phyloP scores from a whole-genome alignment of 2,888 invertebrate species.

The Polydesmus complanatus region DNA sequence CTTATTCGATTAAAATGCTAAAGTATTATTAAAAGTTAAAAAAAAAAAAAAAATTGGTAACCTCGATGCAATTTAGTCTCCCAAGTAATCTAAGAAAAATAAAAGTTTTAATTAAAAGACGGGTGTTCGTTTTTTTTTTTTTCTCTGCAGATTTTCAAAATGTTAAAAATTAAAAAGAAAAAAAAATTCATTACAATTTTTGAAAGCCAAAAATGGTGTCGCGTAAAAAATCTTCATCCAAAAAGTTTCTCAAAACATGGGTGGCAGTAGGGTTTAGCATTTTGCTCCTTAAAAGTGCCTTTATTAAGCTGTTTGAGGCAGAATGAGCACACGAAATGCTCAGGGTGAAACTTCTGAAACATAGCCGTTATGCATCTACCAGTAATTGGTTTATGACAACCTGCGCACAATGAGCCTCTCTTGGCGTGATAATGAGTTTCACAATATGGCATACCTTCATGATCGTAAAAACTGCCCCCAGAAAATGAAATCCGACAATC shows the following conservation, averaged over 20 bases:
- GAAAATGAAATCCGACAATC: slow-evolving; percentile 94
- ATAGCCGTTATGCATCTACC: slow-evolving; percentile 98
- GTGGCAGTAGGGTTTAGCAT: slow-evolving; percentile 97
- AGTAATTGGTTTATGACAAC: slow-evolving; percentile 93
- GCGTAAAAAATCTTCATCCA: too few relatives aligned
- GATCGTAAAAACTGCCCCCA: slow-evolving; percentile 96
- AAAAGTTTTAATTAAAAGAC: too few relatives aligned
- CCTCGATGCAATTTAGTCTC: too few relatives aligned
- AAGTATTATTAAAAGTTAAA: too few relatives aligned
- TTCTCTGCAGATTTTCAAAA: too few relatives aligned
- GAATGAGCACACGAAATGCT: slow-evolving; percentile 99
- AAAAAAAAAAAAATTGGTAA: too few relatives aligned
- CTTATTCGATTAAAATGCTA: too few relatives aligned
- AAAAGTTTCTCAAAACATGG: slow-evolving; percentile 93
- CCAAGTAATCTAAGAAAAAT: too few relatives aligned
- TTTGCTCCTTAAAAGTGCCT: slow-evolving; percentile 98
- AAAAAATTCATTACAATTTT: too few relatives aligned
- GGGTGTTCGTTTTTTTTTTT: too few relatives aligned
- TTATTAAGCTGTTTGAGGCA: slow-evolving; percentile 95
- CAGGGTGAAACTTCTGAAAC: slow-evolving; percentile 98
- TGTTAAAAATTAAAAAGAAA: too few relatives aligned
- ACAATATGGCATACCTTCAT: slow-evolving; percentile 94
- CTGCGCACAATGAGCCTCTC: slow-evolving; percentile 90
- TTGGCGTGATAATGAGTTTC: slow-evolving; percentile 98
- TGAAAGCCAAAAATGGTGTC: too few relatives aligned